phyloP scores from a whole-genome alignment of 2,113 vertebrate species.

The Lophura nycthemera region DNA sequence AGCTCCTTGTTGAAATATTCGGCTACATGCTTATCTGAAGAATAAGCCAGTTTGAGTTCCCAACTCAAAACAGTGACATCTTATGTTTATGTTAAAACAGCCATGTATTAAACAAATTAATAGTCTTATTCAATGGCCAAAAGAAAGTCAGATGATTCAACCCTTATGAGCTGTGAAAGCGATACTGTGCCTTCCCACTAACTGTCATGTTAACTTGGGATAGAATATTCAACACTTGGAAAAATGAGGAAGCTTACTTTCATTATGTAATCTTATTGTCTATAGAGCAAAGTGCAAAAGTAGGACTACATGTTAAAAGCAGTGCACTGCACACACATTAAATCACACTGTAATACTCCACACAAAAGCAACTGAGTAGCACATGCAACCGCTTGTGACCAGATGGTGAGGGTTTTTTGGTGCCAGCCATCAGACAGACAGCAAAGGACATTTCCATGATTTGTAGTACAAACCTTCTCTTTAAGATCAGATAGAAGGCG shows the following conservation, averaged over 20 bases:
- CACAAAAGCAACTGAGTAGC: background rate
- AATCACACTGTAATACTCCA: background rate
- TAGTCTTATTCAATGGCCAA: background rate
- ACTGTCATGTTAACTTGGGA: background rate
- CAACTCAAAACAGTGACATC: background rate
- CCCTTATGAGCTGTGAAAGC: background rate
- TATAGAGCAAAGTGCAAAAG: fast-evolving
- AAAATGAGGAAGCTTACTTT: background rate
- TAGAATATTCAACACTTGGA: background rate
- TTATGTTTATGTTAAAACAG: background rate
- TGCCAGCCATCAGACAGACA: background rate
- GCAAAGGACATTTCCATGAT: background rate
- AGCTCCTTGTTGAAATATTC: background rate
- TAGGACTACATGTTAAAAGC: background rate
- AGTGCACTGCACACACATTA: fast-evolving
- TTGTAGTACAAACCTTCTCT: constrained; percentile 81
- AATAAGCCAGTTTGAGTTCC: background rate
- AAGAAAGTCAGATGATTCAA: background rate
- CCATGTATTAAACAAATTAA: background rate
- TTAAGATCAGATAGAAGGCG: constrained; percentile 85
- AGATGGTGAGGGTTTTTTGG: background rate
- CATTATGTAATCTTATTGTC: background rate
- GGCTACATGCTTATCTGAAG: background rate
- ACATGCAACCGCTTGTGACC: background rate
- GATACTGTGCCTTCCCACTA: background rate